Conservation (phyloP, 1,140 invertebrate species). For the Cotesia typhae region DNA sequence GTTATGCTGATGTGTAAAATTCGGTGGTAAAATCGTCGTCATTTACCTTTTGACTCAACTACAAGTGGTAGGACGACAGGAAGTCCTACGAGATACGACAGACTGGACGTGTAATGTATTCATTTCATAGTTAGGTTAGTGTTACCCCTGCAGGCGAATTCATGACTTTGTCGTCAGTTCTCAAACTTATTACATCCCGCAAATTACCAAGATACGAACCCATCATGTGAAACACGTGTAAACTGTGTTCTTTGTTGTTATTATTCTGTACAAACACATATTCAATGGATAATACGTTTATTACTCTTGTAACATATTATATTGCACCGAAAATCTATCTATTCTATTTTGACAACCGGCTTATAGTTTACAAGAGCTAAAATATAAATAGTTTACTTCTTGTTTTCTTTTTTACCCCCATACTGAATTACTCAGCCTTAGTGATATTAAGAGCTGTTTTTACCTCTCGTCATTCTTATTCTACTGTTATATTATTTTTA, state of each 20-base stretch:
- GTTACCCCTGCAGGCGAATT: slow-evolving; percentile 28
- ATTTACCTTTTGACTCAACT: not conserved
- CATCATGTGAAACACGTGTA: slow-evolving; percentile 22
- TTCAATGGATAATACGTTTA: not conserved
- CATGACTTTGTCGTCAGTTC: slow-evolving; percentile 35
- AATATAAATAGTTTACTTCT: slow-evolving; percentile 1
- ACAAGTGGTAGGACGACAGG: slow-evolving; percentile 21
- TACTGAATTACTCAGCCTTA: not conserved
- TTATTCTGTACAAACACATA: not conserved
- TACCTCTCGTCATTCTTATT: slow-evolving; percentile 3
- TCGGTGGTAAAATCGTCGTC: not conserved
- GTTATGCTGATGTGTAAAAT: not conserved
- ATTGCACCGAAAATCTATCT: too few relatives aligned
- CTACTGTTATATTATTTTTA: not conserved
- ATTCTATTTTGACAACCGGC: not conserved
- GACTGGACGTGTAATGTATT: slow-evolving; percentile 20
- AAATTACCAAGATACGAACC: slow-evolving; percentile 8
- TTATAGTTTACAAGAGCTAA: not conserved
- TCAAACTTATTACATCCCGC: slow-evolving; percentile 38
- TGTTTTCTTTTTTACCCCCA: not conserved
- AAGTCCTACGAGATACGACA: slow-evolving; percentile 31
- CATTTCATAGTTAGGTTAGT: slow-evolving; percentile 1
- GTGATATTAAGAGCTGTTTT: not conserved
- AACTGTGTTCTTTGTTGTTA: not conserved
- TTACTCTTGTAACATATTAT: not conserved